Evolutionary conservation across 2,888 invertebrate genomes (phyloP), one percentile per base, ranked within the genome.

Genomic region (Exephanes ischioxanthus): DNA sequence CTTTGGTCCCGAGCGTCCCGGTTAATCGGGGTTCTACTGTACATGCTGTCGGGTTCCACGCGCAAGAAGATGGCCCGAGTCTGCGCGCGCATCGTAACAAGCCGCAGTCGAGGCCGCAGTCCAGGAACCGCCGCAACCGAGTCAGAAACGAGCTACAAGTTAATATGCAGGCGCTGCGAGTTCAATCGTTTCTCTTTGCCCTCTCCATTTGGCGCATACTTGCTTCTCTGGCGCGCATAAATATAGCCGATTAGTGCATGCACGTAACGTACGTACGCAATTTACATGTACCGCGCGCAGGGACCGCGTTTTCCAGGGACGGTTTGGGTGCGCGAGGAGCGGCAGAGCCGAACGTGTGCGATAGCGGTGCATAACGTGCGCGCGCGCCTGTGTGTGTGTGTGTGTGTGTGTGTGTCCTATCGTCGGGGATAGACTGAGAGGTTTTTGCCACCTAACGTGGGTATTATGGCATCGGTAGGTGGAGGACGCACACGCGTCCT

Each of bases 251-350:
- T 45, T 66, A 80, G 70, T 66, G 22, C 45, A 63, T 19, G 63
- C 19, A 58, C 73, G 45, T 67, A 73, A 80, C 70, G 73, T 71
- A 58, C 55, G 63, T 63, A 33, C 30, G 66, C 72, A 66, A 80
- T 80, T 84, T 77, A 77, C 72, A 76, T 72, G 55, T 58, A 72
- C 67, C 76, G 71, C 72, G 33, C 30, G 51, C 55, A 71, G 19
- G 72, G 58, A n/a, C 67, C 61, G 37, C 71, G 48, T 72, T 63
- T 77, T 51, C 55, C 58, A 48, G 48, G 6, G 63, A 76, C n/a
- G 14, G 5, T 67, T 16, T 51, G 19, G 61, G 41, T 11, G 66
- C n/a, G 16, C 51, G 55, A 70, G 68, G 41, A 19, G 41, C 68
- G 81, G 70, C 67, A 76, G 61, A 30, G 41, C 61, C 16, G 53